Conservation (phyloP, 2,113 vertebrate genomes). For the Zootoca vivipara region DNA sequence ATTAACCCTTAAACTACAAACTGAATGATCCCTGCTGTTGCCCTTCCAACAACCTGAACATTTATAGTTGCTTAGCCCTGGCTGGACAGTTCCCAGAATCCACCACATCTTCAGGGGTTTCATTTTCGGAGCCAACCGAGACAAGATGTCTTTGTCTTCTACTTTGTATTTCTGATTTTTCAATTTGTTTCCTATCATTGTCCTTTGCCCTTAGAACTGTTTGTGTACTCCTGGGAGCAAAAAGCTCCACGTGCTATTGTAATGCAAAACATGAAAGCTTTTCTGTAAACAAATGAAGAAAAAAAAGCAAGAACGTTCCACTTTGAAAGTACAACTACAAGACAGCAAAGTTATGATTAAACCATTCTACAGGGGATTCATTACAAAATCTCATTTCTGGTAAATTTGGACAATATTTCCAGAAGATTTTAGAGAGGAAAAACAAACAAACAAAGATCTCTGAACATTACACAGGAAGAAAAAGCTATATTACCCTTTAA, state of each 20-base stretch:
- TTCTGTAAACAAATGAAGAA: constrained; percentile 66
- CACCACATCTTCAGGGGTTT: neutral
- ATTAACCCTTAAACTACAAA: too few relatives aligned
- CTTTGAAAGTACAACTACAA: constrained; percentile 70
- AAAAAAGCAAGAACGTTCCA: constrained; percentile 66
- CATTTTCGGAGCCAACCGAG: neutral
- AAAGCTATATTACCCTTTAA: constrained; percentile 69
- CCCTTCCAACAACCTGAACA: neutral
- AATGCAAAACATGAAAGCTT: constrained; percentile 61
- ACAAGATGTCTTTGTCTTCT: constrained; percentile 9
- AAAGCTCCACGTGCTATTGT: constrained; percentile 61
- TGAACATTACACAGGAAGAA: constrained; percentile 71
- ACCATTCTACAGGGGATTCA: constrained; percentile 72
- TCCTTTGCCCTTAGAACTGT: constrained; percentile 48
- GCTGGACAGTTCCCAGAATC: neutral
- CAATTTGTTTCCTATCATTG: constrained; percentile 56
- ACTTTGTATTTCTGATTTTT: constrained; percentile 48
- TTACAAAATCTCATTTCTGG: constrained; percentile 75
- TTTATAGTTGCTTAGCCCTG: neutral
- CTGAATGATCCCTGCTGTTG: too few relatives aligned
- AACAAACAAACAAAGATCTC: constrained; percentile 45
- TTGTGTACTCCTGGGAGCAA: constrained; percentile 54
- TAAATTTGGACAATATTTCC: constrained; percentile 78
- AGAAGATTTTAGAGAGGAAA: constrained; percentile 60
- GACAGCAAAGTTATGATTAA: constrained; percentile 73